Evolutionary conservation across 2,797 vertebrate genomes (phyloP).

Genomic region (Danio aesculapii): DNA sequence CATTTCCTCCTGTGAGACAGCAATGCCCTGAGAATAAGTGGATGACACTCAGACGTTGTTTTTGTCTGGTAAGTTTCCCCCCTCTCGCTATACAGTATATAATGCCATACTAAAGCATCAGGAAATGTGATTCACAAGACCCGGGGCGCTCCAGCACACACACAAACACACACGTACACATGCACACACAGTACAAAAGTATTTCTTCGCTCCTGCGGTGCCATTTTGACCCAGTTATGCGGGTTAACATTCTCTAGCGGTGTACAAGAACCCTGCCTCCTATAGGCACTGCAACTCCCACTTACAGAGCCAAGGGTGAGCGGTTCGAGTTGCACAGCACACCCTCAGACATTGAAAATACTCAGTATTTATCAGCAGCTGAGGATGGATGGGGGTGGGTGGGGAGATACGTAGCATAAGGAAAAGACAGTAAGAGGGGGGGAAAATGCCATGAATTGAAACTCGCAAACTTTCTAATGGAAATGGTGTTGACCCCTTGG

Average conservation of each 20-base stretch:
- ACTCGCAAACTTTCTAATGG: constrained; percentile 84
- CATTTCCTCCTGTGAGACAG: constrained; percentile 39
- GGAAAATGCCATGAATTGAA: constrained; percentile 81
- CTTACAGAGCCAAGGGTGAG: constrained; percentile 82
- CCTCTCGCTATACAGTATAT: constrained; percentile 66
- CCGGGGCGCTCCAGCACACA: constrained; percentile 67
- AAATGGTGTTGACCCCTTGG: constrained; percentile 82
- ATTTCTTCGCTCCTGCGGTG: constrained; percentile 64
- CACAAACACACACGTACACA: constrained; percentile 65
- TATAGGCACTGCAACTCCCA: constrained; percentile 82
- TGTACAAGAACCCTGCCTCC: constrained; percentile 76
- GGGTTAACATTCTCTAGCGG: constrained; percentile 77
- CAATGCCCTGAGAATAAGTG: constrained; percentile 42
- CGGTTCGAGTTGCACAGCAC: constrained; percentile 78
- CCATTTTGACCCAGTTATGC: constrained; percentile 80
- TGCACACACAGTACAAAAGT: constrained; percentile 60
- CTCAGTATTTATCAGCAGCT: constrained; percentile 75
- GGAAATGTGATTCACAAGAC: constrained; percentile 74
- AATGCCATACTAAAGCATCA: constrained; percentile 71
- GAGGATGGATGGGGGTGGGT: constrained; percentile 69
- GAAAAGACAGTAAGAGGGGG: constrained; percentile 42
- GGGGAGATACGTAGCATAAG: constrained; percentile 28
- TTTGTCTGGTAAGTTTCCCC: constrained; percentile 53
- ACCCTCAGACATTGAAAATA: constrained; percentile 77
- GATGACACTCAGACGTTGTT: constrained; percentile 52